Evolutionary conservation across 2,797 vertebrate species (phyloP), one percentile per base, ranked within the genome.

Genomic region (Sebastes taczanowskii): DNA sequence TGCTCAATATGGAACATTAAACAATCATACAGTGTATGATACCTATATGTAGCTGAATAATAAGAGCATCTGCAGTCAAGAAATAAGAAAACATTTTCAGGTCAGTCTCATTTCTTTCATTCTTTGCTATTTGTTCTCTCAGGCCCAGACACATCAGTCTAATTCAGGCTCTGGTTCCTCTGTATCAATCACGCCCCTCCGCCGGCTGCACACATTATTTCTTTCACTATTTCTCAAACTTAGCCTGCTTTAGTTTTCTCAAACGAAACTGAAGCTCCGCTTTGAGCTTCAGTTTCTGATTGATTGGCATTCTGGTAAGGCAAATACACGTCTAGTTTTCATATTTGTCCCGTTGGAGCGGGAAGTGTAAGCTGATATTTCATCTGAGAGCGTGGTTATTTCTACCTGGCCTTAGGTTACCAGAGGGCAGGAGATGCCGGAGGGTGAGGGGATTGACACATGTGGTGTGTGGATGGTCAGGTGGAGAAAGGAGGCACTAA

Each of bases 271-370:
- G 29, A 83, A 77, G 34, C 80, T 55, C 13, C 1, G 7, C 71
- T 11, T 10, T 18, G 61, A 73, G 89, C 74, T 89, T 86, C 22
- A 72, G 91, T 94, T 90, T 91, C 93, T 89, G 91, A 94, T 92
- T 84, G 89, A 94, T 91, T 88, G 75, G 56, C 42, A 55, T 82
- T 77, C 87, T 66, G 32, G 32, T 56, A 71, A 74, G 32, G 58
- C 42, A 46, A 88, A 89, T 66, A 25, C 62, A 82, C 60, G 34
- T 87, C 65, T 59, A 55, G 53, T 75, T 88, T 86, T 91, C 80
- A 71, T 88, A 70, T 88, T 86, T 84, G 61, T 82, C 73, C 56
- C 32, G 61, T 64, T 30, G 67, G 52, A 82, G 71, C 14, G 2
- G 73, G 65, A 74, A 59, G 27, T 18, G 88, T 81, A 88, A 91